Base-by-base conservation (phyloP, 1,140 invertebrate genomes). In the Bombus huntii region DNA sequence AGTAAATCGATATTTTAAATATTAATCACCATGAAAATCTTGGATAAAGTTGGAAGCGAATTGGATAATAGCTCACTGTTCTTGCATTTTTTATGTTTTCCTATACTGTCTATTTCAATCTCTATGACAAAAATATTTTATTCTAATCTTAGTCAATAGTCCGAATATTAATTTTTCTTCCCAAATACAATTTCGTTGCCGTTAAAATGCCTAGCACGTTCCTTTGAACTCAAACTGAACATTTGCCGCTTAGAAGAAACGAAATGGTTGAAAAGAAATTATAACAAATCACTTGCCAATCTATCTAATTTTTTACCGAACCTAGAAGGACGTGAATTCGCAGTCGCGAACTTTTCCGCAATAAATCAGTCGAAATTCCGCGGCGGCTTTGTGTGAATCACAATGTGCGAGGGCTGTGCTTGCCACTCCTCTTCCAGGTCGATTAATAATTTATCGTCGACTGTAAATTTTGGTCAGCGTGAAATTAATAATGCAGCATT, bases 361-460 rank as follows among this genome's bases (percentile, higher is more conserved):
- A 79, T 80, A 72, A 85, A 85, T 80, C 82, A 71, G 13, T 28
- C 4, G 75, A 39, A 84, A 65, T 80, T 85, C 71, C 76, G 34
- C 37, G 74, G 74, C n/a, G 75, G 75, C 66, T 47, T 84, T 71
- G 78, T 79, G 44, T 18, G 77, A 68, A 79, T 66, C 62, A 70
- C 75, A 77, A 83, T 66, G 81, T 77, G 37, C 73, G 47, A 70
- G 65, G 65, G 74, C n/a, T 37, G 75, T 47, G 70, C 37, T 82
- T 65, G 72, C 83, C 78, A 80, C 78, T 47, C 78, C 78, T 80
- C 78, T 80, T 80, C 65, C 66, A 71, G 75, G 76, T 85, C 83
- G 83, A 85, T 85, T 70, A 70, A 85, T 80, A 62, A 71, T 80
- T 85, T 85, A 85, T 80, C 83, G 83, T 42, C 57, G 53, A 53